Percentiles rank a stretch among this genome's conserved stretches.
Conservation (phyloP, 2,888 invertebrate genomes). For the Rotaria sp. region DNA sequence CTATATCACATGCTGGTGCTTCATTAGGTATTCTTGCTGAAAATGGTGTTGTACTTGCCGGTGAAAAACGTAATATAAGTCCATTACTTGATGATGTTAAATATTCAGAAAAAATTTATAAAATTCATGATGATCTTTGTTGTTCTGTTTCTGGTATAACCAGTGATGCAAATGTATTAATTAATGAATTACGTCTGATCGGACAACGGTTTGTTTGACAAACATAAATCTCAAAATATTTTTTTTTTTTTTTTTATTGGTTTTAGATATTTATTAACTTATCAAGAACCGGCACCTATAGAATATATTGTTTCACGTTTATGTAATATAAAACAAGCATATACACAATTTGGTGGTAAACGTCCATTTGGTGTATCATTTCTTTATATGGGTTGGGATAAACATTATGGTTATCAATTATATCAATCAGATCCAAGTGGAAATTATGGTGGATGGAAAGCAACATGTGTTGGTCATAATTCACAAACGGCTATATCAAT, state of each 20-base stretch:
- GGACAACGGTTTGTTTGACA: conserved; percentile 67
- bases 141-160: conserved; percentile 99
- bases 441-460: conserved; percentile 97
- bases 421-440: conserved; percentile 99
- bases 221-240: background rate
- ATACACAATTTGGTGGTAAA: conserved; percentile 98
- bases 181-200: conserved; percentile 83
- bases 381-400: conserved; percentile 98
- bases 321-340: conserved; percentile 97
- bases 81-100: conserved; percentile 92
- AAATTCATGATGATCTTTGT: conserved; percentile 91
- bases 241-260: too few species aligned
- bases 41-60: conserved; percentile 93
- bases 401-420: conserved; percentile 89
- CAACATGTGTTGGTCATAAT: conserved; percentile 89
- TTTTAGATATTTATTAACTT: conserved; percentile 69
- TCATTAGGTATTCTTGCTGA: conserved; percentile 80
- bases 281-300: conserved; percentile 93
- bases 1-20: conserved; percentile 97
- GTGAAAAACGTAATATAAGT: conserved; percentile 90
- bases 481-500: conserved; percentile 85
- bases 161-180: conserved; percentile 95
- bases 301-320: conserved; percentile 94
- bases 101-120: conserved; percentile 95
- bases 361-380: conserved; percentile 97